These are phyloP conservation scores for Caerostris extrusa DNA, from an alignment of 1,140 invertebrate species.

Conservation along the genomic window DNA sequence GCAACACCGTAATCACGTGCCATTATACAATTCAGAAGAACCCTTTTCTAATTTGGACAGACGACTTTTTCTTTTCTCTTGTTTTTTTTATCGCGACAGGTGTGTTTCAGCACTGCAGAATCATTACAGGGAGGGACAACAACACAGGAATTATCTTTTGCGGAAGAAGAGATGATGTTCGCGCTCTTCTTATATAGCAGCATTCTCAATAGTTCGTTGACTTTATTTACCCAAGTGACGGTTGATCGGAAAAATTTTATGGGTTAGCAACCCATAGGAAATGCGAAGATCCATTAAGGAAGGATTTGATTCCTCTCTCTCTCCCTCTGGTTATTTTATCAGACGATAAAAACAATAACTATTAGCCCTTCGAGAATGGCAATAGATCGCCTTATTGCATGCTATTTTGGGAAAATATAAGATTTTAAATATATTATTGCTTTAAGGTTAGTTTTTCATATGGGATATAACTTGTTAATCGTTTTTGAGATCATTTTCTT, in stretches of 20 bases:
- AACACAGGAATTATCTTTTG: background rate
- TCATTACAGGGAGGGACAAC: background rate
- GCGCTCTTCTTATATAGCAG: background rate
- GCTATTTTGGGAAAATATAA: too few species aligned
- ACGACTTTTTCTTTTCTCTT: too few species aligned
- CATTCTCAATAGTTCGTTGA: constrained; percentile 11
- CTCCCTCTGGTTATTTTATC: background rate
- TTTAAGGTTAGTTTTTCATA: too few species aligned
- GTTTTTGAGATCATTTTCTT: too few species aligned
- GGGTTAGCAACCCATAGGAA: background rate
- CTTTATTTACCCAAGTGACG: constrained; percentile 1
- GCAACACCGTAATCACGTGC: too few species aligned
- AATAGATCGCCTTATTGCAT: too few species aligned
- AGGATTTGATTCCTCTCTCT: background rate
- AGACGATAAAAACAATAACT: background rate
- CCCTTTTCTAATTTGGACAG: too few species aligned
- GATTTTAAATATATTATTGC: too few species aligned
- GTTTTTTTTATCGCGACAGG: background rate
- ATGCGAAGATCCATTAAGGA: background rate
- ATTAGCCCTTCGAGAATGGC: too few species aligned
- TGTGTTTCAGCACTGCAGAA: background rate
- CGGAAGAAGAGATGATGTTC: background rate
- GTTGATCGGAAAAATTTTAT: background rate
- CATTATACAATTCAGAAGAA: too few species aligned
- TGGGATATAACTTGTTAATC: too few species aligned